Percentiles rank a stretch among this genome's conserved stretches.
Evolutionary conservation across 2,797 vertebrate genomes (phyloP).

Genomic region (Hydrophis major): DNA sequence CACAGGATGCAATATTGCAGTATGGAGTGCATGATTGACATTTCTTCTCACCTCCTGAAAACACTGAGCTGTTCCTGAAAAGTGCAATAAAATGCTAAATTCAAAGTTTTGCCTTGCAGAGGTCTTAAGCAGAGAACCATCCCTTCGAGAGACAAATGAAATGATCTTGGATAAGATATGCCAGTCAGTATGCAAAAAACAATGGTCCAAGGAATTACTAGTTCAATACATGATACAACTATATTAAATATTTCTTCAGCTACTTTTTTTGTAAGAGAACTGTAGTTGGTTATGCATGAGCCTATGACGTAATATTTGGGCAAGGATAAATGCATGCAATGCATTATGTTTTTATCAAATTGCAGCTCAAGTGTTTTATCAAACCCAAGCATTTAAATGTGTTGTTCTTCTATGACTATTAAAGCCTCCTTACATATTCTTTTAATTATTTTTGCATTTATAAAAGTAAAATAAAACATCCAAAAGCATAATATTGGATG

Average conservation of each 20-base stretch:
- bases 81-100: constrained; percentile 31
- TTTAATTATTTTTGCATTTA: not conserved
- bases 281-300: not conserved
- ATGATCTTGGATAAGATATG: constrained; percentile 50
- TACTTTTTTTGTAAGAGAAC: constrained; percentile 3
- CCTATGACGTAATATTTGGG: not conserved
- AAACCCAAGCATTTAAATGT: not conserved
- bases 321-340: not conserved
- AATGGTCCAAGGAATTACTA: constrained; percentile 32
- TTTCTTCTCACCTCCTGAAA: constrained; percentile 63
- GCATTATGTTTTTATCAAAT: not conserved
- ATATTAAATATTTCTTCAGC: not conserved
- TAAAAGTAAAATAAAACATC: not conserved
- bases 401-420: not conserved
- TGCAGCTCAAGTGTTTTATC: constrained; percentile 11
- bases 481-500: not conserved
- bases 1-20: constrained; percentile 27
- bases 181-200: constrained; percentile 43
- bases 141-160: constrained; percentile 17
- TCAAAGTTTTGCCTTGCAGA: constrained; percentile 55
- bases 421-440: not conserved
- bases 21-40: constrained; percentile 37
- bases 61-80: constrained; percentile 39
- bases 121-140: constrained; percentile 5
- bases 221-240: constrained; percentile 18